Conservation (phyloP, 2,113 vertebrate species). For the Oophaga pumilio region DNA sequence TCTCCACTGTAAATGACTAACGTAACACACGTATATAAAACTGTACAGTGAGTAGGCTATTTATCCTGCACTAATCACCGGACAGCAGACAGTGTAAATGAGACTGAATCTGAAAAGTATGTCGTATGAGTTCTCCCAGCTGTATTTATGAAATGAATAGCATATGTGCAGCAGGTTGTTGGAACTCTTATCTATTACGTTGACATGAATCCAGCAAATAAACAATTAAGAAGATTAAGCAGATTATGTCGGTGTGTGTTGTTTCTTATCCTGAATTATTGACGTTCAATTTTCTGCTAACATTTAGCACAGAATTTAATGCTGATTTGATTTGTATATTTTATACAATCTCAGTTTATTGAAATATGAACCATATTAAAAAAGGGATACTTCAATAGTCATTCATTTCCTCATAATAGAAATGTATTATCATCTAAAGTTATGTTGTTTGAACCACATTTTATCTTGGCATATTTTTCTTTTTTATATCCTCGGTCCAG, state of each 20-base stretch:
- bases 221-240: slow-evolving; percentile 52
- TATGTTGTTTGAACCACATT: slow-evolving; percentile 6
- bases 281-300: not conserved
- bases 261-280: slow-evolving; percentile 25
- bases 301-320: slow-evolving; percentile 36
- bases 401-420: slow-evolving; percentile 1
- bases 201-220: slow-evolving; percentile 34
- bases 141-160: slow-evolving; percentile 51
- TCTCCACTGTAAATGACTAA: too few relatives aligned
- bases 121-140: slow-evolving; percentile 1
- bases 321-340: not conserved
- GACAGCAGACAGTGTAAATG: not conserved
- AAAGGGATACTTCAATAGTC: not conserved
- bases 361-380: slow-evolving; percentile 10
- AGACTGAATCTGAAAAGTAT: not conserved
- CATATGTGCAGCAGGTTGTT: slow-evolving; percentile 52
- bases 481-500: not conserved
- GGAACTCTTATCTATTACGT: slow-evolving; percentile 10
- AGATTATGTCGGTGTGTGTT: slow-evolving; percentile 37
- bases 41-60: not conserved
- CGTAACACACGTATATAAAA: not conserved
- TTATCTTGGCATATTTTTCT: not conserved
- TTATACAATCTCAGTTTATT: not conserved
- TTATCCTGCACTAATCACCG: not conserved
- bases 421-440: not conserved